These are phyloP conservation scores for Tinea pellionella DNA, from an alignment of 2,888 invertebrate species.

Conservation along the genomic window DNA sequence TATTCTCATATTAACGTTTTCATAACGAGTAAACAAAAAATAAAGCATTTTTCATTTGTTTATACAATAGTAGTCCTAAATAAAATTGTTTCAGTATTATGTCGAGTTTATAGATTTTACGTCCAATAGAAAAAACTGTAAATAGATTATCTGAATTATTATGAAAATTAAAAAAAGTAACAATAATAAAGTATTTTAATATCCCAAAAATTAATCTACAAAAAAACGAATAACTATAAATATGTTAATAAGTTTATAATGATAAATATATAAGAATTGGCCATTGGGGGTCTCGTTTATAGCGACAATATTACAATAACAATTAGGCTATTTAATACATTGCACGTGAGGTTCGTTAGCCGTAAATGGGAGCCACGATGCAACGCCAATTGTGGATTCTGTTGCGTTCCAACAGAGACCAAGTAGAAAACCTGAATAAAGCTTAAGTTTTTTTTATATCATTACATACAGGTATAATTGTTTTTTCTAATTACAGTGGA, in stretches of 20 bases:
- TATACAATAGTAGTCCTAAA: too few species aligned
- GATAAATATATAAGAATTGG: neutral
- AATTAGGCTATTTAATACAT: slow-evolving; percentile 16
- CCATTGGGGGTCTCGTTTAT: neutral
- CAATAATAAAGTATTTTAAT: too few species aligned
- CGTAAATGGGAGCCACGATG: slow-evolving; percentile 5
- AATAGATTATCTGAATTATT: too few species aligned
- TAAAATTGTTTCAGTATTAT: too few species aligned
- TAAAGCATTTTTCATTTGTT: too few species aligned
- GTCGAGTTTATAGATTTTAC: too few species aligned
- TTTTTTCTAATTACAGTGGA: neutral
- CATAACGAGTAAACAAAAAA: too few species aligned
- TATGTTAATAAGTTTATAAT: too few species aligned
- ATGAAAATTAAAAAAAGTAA: too few species aligned
- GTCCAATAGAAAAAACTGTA: too few species aligned
- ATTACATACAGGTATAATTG: neutral
- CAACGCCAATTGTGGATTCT: slow-evolving; percentile 10
- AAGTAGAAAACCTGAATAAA: neutral
- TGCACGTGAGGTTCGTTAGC: slow-evolving; percentile 15
- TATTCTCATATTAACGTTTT: neutral
- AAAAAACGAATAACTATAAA: too few species aligned
- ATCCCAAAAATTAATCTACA: too few species aligned
- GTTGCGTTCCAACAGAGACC: neutral
- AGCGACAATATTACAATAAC: slow-evolving; percentile 17
- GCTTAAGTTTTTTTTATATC: neutral